Evolutionary conservation across 2,113 vertebrate species (phyloP).

Genomic region (Anhinga rufa): DNA sequence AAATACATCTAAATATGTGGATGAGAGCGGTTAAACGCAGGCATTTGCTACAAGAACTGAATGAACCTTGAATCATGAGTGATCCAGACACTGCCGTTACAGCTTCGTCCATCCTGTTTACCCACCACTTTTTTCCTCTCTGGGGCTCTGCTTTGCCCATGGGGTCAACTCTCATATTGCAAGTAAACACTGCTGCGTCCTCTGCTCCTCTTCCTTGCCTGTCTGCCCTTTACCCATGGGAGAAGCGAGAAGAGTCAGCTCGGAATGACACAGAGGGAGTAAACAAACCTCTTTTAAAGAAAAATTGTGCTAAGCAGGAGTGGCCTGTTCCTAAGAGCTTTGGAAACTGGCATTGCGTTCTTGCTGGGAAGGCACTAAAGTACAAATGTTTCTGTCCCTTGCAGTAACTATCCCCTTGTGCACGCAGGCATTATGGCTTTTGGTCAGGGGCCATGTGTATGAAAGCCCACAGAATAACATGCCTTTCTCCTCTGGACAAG

Average conservation of each 20-base stretch:
- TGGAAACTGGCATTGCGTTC: not conserved
- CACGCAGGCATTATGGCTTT: not conserved
- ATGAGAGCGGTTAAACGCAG: not conserved
- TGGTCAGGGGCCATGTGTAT: not conserved
- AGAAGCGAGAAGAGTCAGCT: not conserved
- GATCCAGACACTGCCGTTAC: not conserved
- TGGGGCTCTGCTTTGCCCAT: not conserved
- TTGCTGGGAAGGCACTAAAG: not conserved
- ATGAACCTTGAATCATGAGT: not conserved
- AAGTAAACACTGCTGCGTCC: not conserved
- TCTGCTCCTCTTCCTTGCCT: not conserved
- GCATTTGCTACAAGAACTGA: not conserved
- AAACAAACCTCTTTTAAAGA: not conserved
- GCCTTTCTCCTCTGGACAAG: not conserved
- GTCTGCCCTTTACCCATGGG: not conserved
- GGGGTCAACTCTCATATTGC: not conserved
- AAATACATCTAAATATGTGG: not conserved
- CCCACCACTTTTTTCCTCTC: not conserved
- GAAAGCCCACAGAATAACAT: not conserved
- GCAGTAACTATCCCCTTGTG: not conserved
- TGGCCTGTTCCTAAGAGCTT: not conserved
- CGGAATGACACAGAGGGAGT: not conserved
- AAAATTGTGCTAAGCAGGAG: not conserved
- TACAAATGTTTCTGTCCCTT: not conserved
- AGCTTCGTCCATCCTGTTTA: not conserved